Evolutionary conservation across 1,140 invertebrate species (phyloP).

Genomic region (honey bee (Apis mellifera)): DNA sequence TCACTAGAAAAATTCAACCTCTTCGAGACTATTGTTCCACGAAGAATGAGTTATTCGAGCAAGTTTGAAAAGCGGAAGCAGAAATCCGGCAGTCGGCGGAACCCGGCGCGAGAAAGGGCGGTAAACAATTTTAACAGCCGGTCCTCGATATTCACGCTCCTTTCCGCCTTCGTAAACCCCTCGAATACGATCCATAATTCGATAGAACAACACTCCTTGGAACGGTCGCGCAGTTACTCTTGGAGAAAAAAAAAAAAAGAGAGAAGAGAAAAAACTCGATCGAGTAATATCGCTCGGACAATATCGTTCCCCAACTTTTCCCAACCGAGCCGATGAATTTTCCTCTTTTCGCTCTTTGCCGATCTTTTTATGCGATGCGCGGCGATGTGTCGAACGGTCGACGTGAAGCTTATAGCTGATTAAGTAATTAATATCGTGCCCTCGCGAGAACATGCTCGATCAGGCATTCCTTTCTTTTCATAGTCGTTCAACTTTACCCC

Average conservation of each 20-base stretch:
- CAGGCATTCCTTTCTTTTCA: background rate
- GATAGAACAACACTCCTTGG: background rate
- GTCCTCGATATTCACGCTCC: background rate
- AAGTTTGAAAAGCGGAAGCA: background rate
- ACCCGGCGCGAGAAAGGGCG: too few species aligned
- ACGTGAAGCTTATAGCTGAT: conserved; percentile 13
- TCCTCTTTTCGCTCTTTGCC: background rate
- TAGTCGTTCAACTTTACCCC: background rate
- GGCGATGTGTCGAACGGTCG: background rate
- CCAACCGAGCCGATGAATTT: too few species aligned
- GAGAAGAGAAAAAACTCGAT: background rate
- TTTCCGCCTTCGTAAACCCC: background rate
- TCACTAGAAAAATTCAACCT: too few species aligned
- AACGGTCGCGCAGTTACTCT: background rate
- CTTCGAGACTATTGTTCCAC: too few species aligned
- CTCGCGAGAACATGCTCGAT: background rate
- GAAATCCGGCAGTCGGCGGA: background rate
- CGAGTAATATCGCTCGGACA: conserved; percentile 22
- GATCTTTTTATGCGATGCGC: conserved; percentile 12
- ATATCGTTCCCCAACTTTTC: background rate
- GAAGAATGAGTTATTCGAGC: too few species aligned
- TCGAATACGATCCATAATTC: conserved; percentile 22
- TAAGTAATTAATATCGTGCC: conserved; percentile 21
- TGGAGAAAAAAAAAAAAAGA: too few species aligned
- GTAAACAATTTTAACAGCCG: conserved; percentile 24